Evolutionary conservation across 2,888 invertebrate genomes (phyloP), one percentile per base, ranked within the genome.

Genomic region (Amphipoea lucens): DNA sequence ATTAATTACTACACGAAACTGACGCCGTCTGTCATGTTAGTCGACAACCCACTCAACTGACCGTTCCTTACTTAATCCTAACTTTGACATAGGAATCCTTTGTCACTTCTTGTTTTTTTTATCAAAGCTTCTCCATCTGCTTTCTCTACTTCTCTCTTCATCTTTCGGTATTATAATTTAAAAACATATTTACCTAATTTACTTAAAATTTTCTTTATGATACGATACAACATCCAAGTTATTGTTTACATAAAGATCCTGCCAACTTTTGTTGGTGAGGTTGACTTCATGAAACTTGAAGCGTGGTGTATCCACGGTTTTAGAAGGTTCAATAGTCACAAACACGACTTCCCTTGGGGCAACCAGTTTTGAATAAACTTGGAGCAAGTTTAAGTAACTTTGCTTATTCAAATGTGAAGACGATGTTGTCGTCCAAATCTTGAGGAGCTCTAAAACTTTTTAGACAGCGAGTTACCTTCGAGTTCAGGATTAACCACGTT

Each of bases 231-330:
- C 11, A 48, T 45, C 4, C 6, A 85, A 85, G 68, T 82, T 82
- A 65, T 83, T 83, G 83, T 83, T 86, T 83, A 76, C 87, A 82
- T 85, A 4, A 67, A 68, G 57, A 48, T 3, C 12, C 11, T 81
- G 66, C 62, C 82, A 85, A 86, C 45, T 75, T 72, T 40, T 63
- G 14, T 23, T 2, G 6, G 12, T 57, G 54, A 48, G 42, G 36
- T 36, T 45, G 62, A 86, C 20, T 72, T 66, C 36, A 36, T 78
- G 12, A 48, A 66, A 75, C 71, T 65, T 72, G 3, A 77, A 29
- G 29, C 29, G 29, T 29, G 29, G 29, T 29, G 29, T 29, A 29
- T 29, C 29, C 29, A 29, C 29, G 29, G 1, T 29, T 29, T 29
- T 29, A 1, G 29, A 29, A 29, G 29, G 29, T 29, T 29, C 29